phyloP scores from a whole-genome alignment of 2,888 invertebrate species.

The Cistogaster globosa region DNA sequence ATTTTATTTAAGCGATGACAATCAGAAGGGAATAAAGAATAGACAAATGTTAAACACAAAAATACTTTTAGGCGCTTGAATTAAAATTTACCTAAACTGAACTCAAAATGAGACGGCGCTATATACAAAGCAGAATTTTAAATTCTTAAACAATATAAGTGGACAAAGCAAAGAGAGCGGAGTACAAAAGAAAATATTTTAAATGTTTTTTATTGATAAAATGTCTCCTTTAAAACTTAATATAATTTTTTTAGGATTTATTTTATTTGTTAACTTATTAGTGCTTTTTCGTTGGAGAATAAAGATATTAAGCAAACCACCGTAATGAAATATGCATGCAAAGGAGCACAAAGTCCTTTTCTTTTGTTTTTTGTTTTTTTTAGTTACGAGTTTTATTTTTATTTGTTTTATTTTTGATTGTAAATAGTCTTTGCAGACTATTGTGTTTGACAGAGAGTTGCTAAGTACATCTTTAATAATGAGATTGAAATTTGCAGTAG shows the following conservation, averaged over 20 bases:
- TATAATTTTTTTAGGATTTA: background rate
- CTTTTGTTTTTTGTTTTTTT: slow-evolving; percentile 15
- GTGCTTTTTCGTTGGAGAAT: background rate
- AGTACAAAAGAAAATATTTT: no score
- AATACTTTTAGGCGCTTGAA: no score
- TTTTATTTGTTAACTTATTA: slow-evolving; percentile 5
- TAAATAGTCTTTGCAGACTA: background rate
- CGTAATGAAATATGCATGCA: slow-evolving; percentile 35
- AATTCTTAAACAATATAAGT: no score
- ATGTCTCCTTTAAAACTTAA: no score
- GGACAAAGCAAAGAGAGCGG: no score
- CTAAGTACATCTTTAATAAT: background rate
- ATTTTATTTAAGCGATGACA: no score
- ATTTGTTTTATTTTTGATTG: background rate
- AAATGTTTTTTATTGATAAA: no score
- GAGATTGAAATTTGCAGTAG: background rate
- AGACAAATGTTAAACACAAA: no score
- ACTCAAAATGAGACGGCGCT: no score
- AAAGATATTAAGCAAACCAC: slow-evolving; percentile 30
- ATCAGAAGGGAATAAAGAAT: no score
- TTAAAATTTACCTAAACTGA: no score
- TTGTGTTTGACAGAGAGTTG: background rate
- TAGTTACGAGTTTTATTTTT: background rate
- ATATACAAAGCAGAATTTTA: no score
- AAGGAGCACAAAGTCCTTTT: slow-evolving; percentile 41